Base-by-base conservation (phyloP, 2,888 invertebrate species). In the Eupithecia insigniata region DNA sequence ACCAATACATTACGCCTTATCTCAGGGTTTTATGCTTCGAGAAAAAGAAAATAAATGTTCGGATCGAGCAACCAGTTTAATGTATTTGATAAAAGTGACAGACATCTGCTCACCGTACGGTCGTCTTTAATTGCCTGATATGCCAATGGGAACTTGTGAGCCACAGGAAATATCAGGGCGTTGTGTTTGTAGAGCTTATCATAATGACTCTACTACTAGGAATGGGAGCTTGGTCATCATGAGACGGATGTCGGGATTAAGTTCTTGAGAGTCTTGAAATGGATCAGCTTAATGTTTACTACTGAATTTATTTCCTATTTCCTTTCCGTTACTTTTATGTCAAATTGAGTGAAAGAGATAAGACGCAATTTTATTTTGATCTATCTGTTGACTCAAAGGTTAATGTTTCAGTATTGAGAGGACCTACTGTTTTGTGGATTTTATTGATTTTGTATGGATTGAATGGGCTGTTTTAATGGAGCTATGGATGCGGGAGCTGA, bases 51-150 rank as follows among this genome's bases (percentile, higher is more conserved):
- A 89, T 91, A 90, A 87, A 89, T 90, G 90, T 90, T 90, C 87
- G 87, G 90, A 84, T 87, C 89, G 86, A 89, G 89, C 88, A 89
- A 86, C 89, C 89, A 89, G 89, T 92, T 93, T 92, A 93, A 93
- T 93, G 93, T 91, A 90, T 93, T 91, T 92, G 93, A 93, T 94
- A 94, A 93, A 88, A 90, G 85, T 92, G 93, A 93, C 92, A 90
- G 92, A 87, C 92, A 89, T 90, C 92, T 92, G 92, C 90, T 91
- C 90, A 91, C 92, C 85, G 82, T 82, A 69, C 83, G 86, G 87
- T 84, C 84, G 85, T 84, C 78, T 92, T 93, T 93, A 93, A 94
- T 93, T 93, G 92, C 92, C 87, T 87, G 92, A 92, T 92, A 92
- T 85, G 85, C 88, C 88, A 86, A 87, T 87, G 87, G 85, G 81